Conservation (phyloP, 2,888 invertebrate genomes). For the Ennomos quercinarius region DNA sequence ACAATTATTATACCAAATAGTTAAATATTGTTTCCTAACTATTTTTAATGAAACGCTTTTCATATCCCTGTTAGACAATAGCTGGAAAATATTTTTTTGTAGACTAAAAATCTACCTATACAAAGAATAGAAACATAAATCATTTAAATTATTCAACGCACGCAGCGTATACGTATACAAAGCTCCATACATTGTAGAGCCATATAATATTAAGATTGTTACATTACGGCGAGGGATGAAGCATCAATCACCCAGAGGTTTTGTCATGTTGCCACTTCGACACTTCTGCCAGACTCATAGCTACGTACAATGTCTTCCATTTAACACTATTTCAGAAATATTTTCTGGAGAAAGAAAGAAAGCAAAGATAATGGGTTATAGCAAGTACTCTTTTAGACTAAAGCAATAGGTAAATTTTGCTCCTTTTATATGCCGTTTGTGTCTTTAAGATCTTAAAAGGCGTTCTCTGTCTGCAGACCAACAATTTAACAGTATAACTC, state of each 20-base stretch:
- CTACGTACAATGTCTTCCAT: constrained; percentile 1
- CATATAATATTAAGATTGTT: constrained; percentile 20
- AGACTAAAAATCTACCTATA: too few species aligned
- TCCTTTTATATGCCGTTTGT: constrained; percentile 67
- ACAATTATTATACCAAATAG: too few species aligned
- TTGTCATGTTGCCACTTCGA: constrained; percentile 68
- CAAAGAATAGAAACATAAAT: too few species aligned
- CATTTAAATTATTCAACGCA: constrained; percentile 8
- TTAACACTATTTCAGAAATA: constrained; percentile 1
- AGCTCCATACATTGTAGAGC: constrained; percentile 15
- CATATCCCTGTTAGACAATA: too few species aligned
- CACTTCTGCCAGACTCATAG: constrained; percentile 46
- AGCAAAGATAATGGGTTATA: background rate
- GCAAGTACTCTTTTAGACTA: constrained; percentile 18
- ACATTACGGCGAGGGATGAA: constrained; percentile 32
- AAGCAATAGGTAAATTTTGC: constrained; percentile 49
- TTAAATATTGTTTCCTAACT: too few species aligned
- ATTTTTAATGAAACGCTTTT: too few species aligned
- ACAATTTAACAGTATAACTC: constrained; percentile 82
- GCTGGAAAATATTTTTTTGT: too few species aligned
- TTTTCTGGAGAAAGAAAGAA: constrained; percentile 2
- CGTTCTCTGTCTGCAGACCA: constrained; percentile 71
- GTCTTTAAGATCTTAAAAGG: constrained; percentile 72
- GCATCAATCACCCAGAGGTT: constrained; percentile 68
- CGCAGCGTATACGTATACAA: constrained; percentile 7